Base-by-base conservation (phyloP, 2,888 invertebrate species). In the Nomada hirtipes region DNA sequence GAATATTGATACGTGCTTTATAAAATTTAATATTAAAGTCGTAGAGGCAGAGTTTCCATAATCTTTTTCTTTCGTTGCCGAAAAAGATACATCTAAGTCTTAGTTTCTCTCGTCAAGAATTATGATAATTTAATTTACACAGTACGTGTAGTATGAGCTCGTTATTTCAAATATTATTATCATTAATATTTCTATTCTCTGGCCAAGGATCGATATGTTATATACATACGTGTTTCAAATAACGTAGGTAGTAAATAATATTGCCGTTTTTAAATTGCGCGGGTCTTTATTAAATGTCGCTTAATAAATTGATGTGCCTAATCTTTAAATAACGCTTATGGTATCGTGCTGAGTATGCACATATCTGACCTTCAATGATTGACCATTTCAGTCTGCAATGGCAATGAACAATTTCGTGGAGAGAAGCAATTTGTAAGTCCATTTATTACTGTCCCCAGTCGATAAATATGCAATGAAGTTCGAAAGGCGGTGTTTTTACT, bases 401-500 rank as follows among this genome's bases (percentile, higher is more conserved):
- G 26, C 52, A 72, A 72, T 64, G 57, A 72, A 78, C 57, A 80
- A 78, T 79, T 67, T 77, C 42, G 53, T 20, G 13, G 42, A 47
- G 60, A 52, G 64, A 67, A 75, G 26, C 69, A 53, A 70, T 78
- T 72, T 72, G 63, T 53, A 70, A 74, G 60, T 79, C 74, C 70
- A 79, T 79, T 81, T 65, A 81, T 81, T 79, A 74, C 65, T 65
- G 26, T 64, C 59, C 36, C 52, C 50, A 57, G 20, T 70, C 65
- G 64, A 81, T 81, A 81, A 78, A 78, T 80, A 78, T 63, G 55
- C n/a, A 80, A 74, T 65, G 52, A 79, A 64, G 20, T 68, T 53
- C 29, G 63, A 63, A 80, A 75, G 29, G 57, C 55, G 69, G 53
- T 20, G 79, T 75, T 75, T 81, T 79, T 74, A 73, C 60, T 65